A percentile compares a stretch with the other conserved stretches of the same genome.
Evolutionary conservation across 2,797 vertebrate genomes (phyloP).

Genomic region (Sebastes taczanowskii): DNA sequence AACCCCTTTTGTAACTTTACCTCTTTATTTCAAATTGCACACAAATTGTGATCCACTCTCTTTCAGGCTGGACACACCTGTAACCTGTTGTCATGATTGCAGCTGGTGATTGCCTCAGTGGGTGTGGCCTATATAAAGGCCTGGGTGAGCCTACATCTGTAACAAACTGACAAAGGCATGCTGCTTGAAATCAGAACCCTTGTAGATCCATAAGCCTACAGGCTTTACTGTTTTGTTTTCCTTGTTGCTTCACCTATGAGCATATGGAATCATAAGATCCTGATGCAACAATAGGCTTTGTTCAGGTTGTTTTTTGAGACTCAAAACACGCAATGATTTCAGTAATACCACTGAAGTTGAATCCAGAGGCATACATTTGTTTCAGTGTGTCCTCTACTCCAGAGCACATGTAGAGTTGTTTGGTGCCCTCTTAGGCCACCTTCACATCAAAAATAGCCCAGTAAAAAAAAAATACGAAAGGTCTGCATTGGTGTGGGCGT

Average conservation of each 20-base stretch:
- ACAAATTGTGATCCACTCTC: neutral
- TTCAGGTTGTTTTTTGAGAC: neutral
- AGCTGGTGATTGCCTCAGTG: neutral
- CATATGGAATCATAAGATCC: neutral
- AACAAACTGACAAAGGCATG: neutral
- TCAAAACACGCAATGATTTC: neutral
- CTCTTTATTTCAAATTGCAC: neutral
- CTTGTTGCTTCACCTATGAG: neutral
- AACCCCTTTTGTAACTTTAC: neutral
- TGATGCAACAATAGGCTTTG: neutral
- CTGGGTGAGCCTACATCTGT: neutral
- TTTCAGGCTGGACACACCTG: neutral
- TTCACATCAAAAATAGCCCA: neutral
- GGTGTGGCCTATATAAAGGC: neutral
- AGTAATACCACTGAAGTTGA: neutral
- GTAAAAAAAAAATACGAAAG: neutral
- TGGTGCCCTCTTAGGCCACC: neutral
- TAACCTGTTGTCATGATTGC: neutral
- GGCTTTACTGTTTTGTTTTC: no score
- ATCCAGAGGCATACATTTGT: neutral
- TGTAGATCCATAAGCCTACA: no score
- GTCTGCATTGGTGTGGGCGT: neutral
- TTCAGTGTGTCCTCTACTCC: neutral
- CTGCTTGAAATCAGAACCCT: no score
- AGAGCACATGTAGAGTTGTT: neutral